Evolutionary conservation across 2,113 vertebrate species (phyloP).

Genomic region (Ellobius talpinus): DNA sequence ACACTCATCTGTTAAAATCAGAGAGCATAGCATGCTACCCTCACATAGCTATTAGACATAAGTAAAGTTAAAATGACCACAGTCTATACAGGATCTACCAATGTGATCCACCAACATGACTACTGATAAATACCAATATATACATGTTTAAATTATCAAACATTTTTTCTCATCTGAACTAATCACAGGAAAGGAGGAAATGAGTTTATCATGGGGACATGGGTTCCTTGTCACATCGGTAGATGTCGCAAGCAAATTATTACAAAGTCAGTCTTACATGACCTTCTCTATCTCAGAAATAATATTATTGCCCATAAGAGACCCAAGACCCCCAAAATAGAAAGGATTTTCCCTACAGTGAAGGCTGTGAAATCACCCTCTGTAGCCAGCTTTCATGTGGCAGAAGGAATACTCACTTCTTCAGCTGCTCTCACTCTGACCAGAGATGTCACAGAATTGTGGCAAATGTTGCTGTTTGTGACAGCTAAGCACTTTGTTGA

Average conservation of each 20-base stretch:
- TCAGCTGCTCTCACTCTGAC: background rate
- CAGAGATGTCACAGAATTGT: constrained; percentile 65
- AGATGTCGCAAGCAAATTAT: background rate
- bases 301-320: background rate
- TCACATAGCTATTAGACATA: background rate
- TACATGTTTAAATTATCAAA: background rate
- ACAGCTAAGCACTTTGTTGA: constrained; percentile 57
- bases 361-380: constrained; percentile 19
- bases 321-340: background rate
- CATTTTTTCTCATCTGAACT: constrained; percentile 28
- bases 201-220: background rate
- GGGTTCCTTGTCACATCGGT: rapidly evolving
- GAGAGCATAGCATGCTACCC: background rate
- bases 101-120: background rate
- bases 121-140: background rate
- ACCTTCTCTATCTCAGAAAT: background rate
- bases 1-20: background rate
- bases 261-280: background rate
- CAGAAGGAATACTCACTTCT: background rate
- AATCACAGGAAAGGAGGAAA: background rate
- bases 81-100: background rate
- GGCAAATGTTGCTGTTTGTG: constrained; percentile 30
- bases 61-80: background rate
- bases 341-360: background rate
- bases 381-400: background rate